Evolutionary conservation across 2,113 vertebrate genomes (phyloP), one percentile per base, ranked within the genome.

Genomic region (Steatornis caripensis): DNA sequence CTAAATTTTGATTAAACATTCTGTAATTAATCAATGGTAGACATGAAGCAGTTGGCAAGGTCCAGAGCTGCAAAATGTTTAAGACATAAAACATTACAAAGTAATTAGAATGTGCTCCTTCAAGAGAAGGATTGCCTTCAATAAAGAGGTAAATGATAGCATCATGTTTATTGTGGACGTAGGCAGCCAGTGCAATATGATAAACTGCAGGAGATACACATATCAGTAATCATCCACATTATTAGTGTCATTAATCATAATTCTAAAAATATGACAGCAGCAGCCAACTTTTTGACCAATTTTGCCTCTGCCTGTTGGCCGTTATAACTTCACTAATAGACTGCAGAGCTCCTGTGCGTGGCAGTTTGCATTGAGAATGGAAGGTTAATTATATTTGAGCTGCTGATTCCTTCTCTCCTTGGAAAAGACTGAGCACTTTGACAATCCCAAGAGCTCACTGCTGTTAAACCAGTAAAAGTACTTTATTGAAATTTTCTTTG

Each of bases 341-440:
- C 98, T 96, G 97, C 97, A 84, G 95, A 93, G 97, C 98, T 98
- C 98, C 98, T 97, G 95, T 98, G 98, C 62, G 97, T 98, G 98
- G 98, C 98, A 97, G 98, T 98, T 98, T 98, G 98, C 98, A 98
- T 97, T 97, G 98, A 98, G 98, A 99, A 99, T 98, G 98, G 98
- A 99, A 99, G 99, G 99, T 99, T 99, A 99, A 99, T 99, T 99
- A 99, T 99, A 98, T 99, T 98, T 98, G 98, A 98, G 98, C 98
- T 98, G 98, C 98, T 98, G 98, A 98, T 98, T 98, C 98, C 98
- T 98, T 98, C 97, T 98, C 97, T 98, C 98, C 98, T 97, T 34
- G 97, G 98, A 97, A 98, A 98, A 98, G 97, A 93, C 97, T 98
- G 98, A 98, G 98, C 98, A 98, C 98, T 98, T 97, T 98, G 98